Evolutionary conservation across 2,888 invertebrate species (phyloP), one percentile per base, ranked within the genome.

Genomic region (Orthosia cruda): DNA sequence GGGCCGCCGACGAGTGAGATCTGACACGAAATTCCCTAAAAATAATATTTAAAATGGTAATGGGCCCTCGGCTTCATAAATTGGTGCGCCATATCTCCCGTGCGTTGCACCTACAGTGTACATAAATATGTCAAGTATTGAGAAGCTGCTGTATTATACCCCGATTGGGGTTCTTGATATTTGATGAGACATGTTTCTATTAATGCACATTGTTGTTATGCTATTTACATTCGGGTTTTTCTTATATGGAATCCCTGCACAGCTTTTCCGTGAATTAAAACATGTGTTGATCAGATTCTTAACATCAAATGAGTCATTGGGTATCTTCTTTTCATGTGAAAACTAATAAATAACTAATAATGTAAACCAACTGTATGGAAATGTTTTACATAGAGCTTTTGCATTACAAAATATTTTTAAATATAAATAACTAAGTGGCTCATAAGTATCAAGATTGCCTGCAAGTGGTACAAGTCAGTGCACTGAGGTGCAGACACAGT

Each of bases 1-100:
- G 94, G 94, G 90, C 93, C 91, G 92, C 90, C 94, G 95, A 92
- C 94, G 96, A 96, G 95, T 95, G 96, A 96, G 96, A 96, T 96
- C 96, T 96, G 96, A 96, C 96, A 96, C 96, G 94, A 93, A 95
- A 96, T 96, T 96, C 96, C 96, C 96, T 96, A 96, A 96, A 96
- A 96, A 96, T 96, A 96, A 96, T 96, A 96, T 96, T 96, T 96
- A 96, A 96, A 96, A 96, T 96, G 96, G 96, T 96, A 96, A 96
- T 96, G 96, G 96, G 95, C 89, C 93, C 91, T 92, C 92, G 93
- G 93, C 91, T 95, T 96, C 96, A 96, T 96, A 96, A 96, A 96
- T 96, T 96, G 96, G 94, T 94, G 89, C 94, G 94, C 96, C 96
- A 96, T 96, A 96, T 96, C 96, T 96, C 95, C 93, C 92, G 94